Base-by-base conservation (phyloP, 2,797 vertebrate genomes). In the Etheostoma nigrum region DNA sequence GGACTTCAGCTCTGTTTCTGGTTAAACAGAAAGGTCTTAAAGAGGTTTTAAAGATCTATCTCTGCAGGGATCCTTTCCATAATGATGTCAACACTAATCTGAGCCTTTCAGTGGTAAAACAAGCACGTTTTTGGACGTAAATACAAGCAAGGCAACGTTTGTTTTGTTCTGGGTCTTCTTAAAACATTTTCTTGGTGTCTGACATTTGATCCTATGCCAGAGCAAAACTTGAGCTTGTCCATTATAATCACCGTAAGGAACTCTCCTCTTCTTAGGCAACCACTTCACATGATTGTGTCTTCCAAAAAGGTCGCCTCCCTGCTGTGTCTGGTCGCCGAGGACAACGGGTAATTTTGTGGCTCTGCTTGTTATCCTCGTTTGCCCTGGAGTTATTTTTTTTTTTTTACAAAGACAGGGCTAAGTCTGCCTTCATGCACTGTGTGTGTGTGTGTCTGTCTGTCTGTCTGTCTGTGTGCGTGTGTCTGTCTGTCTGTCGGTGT, bases 301-400 rank as follows among this genome's bases (percentile, higher is more conserved):
- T 71, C 69, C 78, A 78, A 58, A 55, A 72, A 40, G 69, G 36
- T 78, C 10, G 57, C 69, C 68, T 45, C 70, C 79, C 78, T 5
- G 33, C 83, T 72, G 76, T 0, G 69, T 0, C 72, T 25, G 11
- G 48, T 59, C n/a, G 6, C 15, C 0, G 36, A 71, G 78, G 84
- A 84, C 84, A 83, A 73, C 58, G 75, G 81, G 81, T 78, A 77
- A 86, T 86, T 85, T 82, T 84, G 88, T 64, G 77, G 83, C 81
- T 77, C 67, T 40, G 86, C 67, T 78, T 83, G 76, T 58, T 88
- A 64, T 90, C 83, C 87, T 87, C 78, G 12, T 90, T 74, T 77
- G 72, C 65, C 78, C 76, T 14, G 48, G n/a, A 54, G 64, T 7
- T n/a, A n/a, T 33, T 48, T 67, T 58, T 11, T 10, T 36, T 52